Conservation (phyloP, 1,140 invertebrate species). For the Archivesica marissinica region DNA sequence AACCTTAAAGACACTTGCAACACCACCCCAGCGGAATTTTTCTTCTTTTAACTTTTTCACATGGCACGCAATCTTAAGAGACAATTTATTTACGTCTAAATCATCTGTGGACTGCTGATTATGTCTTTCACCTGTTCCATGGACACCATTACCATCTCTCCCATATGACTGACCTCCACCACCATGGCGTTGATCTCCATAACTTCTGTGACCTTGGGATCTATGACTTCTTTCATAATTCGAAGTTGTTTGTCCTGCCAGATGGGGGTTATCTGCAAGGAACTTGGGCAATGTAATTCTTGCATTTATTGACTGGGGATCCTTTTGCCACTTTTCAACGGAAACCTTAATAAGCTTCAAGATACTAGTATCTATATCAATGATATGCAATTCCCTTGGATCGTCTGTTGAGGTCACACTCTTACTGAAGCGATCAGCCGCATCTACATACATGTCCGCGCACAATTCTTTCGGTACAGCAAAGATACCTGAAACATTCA, state of each 20-base stretch:
- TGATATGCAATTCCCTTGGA: conserved; percentile 62
- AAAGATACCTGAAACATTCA: conserved; percentile 68
- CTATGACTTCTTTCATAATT: not conserved
- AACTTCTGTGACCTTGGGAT: not conserved
- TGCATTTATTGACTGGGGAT: conserved; percentile 16
- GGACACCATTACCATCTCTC: not conserved
- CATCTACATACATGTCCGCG: conserved; percentile 60
- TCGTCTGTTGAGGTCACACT: too few species aligned
- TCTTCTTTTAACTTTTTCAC: not conserved
- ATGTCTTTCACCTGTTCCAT: not conserved
- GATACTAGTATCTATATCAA: conserved; percentile 55
- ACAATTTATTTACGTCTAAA: not conserved
- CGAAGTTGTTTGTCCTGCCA: not conserved
- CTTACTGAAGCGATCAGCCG: conserved; percentile 46
- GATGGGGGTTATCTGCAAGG: not conserved
- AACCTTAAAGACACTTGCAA: not conserved
- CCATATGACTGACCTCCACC: not conserved
- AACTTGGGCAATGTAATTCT: not conserved
- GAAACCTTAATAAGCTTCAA: conserved; percentile 16
- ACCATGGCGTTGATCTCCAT: not conserved
- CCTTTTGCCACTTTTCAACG: conserved; percentile 24
- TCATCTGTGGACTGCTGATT: not conserved
- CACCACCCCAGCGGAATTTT: conserved; percentile 19
- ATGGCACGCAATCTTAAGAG: not conserved
- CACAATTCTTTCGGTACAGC: conserved; percentile 64